Percentiles rank a stretch among this genome's conserved stretches.
Evolutionary conservation across 2,113 vertebrate genomes (phyloP).

Genomic region (Hypomesus transpacificus): DNA sequence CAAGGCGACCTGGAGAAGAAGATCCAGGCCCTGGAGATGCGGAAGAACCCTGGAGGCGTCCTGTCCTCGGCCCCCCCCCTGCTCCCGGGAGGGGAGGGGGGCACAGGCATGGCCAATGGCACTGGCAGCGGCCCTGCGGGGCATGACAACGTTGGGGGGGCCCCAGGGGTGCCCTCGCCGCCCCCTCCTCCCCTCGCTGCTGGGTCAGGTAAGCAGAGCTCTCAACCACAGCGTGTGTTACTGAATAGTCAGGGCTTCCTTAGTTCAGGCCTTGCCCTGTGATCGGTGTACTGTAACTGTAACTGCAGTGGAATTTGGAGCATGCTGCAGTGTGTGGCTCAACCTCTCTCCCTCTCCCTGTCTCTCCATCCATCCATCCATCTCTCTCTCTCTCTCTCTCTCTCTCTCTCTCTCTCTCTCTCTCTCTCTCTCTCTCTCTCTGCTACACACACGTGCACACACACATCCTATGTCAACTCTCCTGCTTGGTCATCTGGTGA

Average conservation of each 20-base stretch:
- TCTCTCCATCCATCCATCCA: not conserved
- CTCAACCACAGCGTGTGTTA: not conserved
- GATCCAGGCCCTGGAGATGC: slow-evolving; percentile 74
- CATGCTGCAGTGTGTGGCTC: not conserved
- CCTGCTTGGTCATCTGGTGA: no score
- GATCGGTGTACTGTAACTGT: no score
- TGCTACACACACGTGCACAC: not conserved
- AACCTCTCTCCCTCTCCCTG: not conserved
- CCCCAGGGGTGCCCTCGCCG: slow-evolving; percentile 21
- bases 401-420: not conserved
- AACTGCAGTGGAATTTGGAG: no score
- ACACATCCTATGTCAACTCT: no score
- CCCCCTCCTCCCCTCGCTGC: slow-evolving; percentile 70
- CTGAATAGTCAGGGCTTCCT: not conserved
- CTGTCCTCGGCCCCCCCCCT: slow-evolving; percentile 43
- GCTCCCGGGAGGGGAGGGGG: slow-evolving; percentile 35
- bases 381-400: not conserved
- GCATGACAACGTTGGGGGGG: slow-evolving; percentile 31
- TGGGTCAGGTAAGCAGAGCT: slow-evolving; percentile 50
- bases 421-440: not conserved
- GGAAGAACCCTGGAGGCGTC: slow-evolving; percentile 71
- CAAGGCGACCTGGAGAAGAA: slow-evolving; percentile 78
- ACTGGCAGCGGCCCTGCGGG: slow-evolving; percentile 7
- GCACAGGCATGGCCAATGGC: slow-evolving; percentile 36
- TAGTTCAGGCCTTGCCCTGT: no score